These are phyloP conservation scores for Parazoanthus darwini DNA, from an alignment of 92 coral and sea anemone species.

Conservation along the genomic window DNA sequence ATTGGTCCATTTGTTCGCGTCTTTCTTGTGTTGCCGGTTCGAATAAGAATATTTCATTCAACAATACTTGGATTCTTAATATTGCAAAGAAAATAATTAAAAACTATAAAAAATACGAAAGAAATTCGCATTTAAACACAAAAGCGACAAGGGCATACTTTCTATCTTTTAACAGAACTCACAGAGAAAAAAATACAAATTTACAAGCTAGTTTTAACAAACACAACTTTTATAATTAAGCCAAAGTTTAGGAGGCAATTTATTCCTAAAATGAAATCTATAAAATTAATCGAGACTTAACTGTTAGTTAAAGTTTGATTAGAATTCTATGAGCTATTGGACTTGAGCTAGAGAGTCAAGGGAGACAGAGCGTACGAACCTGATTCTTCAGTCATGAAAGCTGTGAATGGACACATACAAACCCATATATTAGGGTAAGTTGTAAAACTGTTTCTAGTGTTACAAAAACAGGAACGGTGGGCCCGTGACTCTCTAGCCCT, in stretches of 20 bases:
- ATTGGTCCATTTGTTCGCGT: constrained; percentile 41
- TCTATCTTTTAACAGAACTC: neutral
- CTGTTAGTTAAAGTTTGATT: neutral
- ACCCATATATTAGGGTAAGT: no score
- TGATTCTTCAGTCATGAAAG: constrained; percentile 1
- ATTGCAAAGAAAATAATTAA: neutral
- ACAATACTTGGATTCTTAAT: constrained; percentile 5
- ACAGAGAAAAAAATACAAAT: neutral
- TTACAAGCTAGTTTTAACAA: neutral
- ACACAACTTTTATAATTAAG: neutral
- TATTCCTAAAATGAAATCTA: neutral
- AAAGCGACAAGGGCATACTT: neutral
- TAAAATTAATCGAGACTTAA: constrained; percentile 2
- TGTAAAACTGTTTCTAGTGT: no score
- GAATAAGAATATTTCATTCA: neutral
- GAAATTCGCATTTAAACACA: neutral
- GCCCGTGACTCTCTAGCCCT: no score
- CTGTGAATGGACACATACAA: constrained; percentile 7
- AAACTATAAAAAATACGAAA: neutral
- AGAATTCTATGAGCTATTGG: neutral
- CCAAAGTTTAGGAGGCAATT: neutral
- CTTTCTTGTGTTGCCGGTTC: constrained; percentile 56
- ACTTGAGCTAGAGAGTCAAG: constrained; percentile 1
- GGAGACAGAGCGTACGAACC: constrained; percentile 9
- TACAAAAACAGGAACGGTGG: no score